Evolutionary conservation across 2,888 invertebrate species (phyloP).

Genomic region (Ectemnius continuus): DNA sequence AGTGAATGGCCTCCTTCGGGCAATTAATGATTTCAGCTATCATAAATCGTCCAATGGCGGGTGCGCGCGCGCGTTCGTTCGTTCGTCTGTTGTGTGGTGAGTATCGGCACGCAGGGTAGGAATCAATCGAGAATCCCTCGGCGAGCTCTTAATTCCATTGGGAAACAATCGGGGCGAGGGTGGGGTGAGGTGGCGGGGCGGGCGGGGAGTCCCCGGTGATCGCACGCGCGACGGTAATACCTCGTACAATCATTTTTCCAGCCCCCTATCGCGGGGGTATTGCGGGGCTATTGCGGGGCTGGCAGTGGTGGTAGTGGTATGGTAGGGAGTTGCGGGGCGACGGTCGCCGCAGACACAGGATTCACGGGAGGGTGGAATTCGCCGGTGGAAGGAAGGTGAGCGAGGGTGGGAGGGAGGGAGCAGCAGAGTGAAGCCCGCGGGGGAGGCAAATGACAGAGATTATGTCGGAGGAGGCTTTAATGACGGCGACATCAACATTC

Average conservation of each 20-base stretch:
- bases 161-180: conserved; percentile 35
- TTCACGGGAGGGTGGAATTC: neutral
- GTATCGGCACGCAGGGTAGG: neutral
- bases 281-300: conserved; percentile 7
- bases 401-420: neutral
- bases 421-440: conserved; percentile 6
- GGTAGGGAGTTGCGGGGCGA: neutral
- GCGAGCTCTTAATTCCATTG: conserved; percentile 33
- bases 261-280: conserved; percentile 9
- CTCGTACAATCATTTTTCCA: conserved; percentile 18
- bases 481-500: conserved; percentile 48
- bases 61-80: neutral
- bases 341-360: neutral
- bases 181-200: neutral
- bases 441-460: conserved; percentile 41
- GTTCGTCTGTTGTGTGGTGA: neutral
- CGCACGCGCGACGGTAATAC: conserved; percentile 6
- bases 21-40: no score
- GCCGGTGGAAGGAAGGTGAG: neutral
- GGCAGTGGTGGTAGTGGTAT: neutral
- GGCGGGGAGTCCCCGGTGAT: neutral
- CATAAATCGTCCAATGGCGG: no score
- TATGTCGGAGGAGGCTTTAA: conserved; percentile 39
- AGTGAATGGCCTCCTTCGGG: neutral
- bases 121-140: conserved; percentile 1